These are phyloP conservation scores for Drosophila melanica DNA, from an alignment of 1,140 invertebrate genomes.

Conservation along the genomic window DNA sequence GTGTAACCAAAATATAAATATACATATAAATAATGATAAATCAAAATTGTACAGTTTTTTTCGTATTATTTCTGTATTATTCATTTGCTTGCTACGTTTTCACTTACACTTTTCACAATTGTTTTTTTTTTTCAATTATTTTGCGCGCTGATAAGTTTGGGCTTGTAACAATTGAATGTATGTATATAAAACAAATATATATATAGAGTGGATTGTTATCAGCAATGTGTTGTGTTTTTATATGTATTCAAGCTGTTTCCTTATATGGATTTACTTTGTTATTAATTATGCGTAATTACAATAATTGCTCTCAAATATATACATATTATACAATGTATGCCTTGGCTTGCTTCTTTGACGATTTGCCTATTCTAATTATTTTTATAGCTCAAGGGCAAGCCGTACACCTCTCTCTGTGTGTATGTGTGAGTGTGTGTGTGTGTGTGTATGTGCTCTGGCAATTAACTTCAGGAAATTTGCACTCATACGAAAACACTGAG, in stretches of 20 bases:
- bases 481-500: constrained; percentile 57
- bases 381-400: constrained; percentile 47
- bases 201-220: constrained; percentile 31
- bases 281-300: constrained; percentile 52
- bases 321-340: constrained; percentile 12
- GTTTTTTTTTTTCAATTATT: constrained; percentile 22
- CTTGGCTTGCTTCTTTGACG: constrained; percentile 6
- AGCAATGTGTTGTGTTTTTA: constrained; percentile 20
- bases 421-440: neutral
- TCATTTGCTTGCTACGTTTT: constrained; percentile 45
- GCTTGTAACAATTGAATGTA: constrained; percentile 16
- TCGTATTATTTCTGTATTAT: constrained; percentile 23
- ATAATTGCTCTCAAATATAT: constrained; percentile 22
- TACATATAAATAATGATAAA: constrained; percentile 16
- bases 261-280: constrained; percentile 30
- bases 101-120: constrained; percentile 48
- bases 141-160: constrained; percentile 41
- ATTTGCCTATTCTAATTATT: constrained; percentile 38
- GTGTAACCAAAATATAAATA: constrained; percentile 8
- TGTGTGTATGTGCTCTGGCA: constrained; percentile 22
- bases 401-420: neutral
- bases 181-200: neutral
- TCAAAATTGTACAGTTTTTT: constrained; percentile 5
- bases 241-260: constrained; percentile 7
- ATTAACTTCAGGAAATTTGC: constrained; percentile 75